Percentiles rank a stretch among this genome's conserved stretches.
These are phyloP conservation scores for Mizuhopecten yessoensis DNA, from an alignment of 1,140 invertebrate genomes.

Conservation along the genomic window DNA sequence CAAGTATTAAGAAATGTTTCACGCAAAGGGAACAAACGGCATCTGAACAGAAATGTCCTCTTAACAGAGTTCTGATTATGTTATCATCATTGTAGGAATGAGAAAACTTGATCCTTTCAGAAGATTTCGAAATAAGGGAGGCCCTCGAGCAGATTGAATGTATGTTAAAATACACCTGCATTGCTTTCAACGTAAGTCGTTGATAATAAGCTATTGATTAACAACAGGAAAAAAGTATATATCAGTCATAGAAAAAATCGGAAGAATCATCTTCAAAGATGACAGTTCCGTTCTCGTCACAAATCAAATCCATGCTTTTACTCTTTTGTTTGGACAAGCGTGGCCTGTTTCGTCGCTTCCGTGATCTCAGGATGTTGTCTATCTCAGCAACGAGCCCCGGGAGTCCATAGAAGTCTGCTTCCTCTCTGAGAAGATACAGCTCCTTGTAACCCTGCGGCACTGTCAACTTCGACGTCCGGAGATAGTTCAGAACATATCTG, in stretches of 20 bases:
- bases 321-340: constrained; percentile 50
- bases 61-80: no score
- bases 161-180: no score
- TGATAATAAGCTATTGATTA: no score
- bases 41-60: no score
- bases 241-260: constrained; percentile 60
- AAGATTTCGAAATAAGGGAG: no score
- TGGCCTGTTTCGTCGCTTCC: constrained; percentile 53
- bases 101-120: no score
- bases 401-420: constrained; percentile 72
- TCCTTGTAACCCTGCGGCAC: constrained; percentile 71
- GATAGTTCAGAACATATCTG: constrained; percentile 77
- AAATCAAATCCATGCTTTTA: constrained; percentile 49
- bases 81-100: no score
- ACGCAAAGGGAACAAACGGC: no score
- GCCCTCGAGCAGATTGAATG: no score
- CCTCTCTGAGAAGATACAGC: constrained; percentile 69
- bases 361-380: constrained; percentile 64
- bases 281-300: constrained; percentile 59
- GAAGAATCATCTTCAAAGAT: constrained; percentile 61
- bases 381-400: constrained; percentile 61
- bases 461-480: constrained; percentile 70
- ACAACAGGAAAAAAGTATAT: not conserved
- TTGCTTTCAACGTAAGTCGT: no score
- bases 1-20: no score